Evolutionary conservation across 2,888 invertebrate genomes (phyloP), one percentile per base, ranked within the genome.

Genomic region (Drosophila recens): DNA sequence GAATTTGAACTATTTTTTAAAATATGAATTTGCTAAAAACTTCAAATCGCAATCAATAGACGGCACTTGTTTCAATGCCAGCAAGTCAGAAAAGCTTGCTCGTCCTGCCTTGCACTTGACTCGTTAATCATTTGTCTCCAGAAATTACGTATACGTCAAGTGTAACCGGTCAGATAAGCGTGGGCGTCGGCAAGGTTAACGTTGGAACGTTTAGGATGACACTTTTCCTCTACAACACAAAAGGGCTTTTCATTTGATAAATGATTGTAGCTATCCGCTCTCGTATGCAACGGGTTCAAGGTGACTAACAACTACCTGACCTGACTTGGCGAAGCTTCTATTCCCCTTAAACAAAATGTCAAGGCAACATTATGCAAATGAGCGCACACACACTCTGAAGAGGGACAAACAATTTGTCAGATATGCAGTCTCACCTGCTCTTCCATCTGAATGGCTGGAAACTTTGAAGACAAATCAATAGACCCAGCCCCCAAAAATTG

Each of bases 61-160:
- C 4, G 3, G 8, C 11, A 8, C 34, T 36, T 43, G 4, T 54
- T 62, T 54, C 38, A 57, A 57, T 67, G 67, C 43, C 57, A 51
- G 30, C 11, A 36, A 61, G 63, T 42, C 45, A 27, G n/a, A 15
- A 27, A 36, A 53, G 11, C 17, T 8, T 11, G 17, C 46, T 52
- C 34, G 40, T 51, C 23, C 46, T 42, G 48, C 30, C 48, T 49
- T 68, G 63, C 64, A 61, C 72, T 67, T 27, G 64, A 67, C 75
- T 87, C 85, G 85, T 85, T 85, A 79, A 85, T 85, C 85, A 85
- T 85, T 61, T 72, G 84, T 52, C 61, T 40, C 61, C 52, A 53
- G 73, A 87, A 84, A 87, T 83, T 80, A 78, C 89, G 80, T 89
- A 80, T 84, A 87, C 83, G 84, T 89, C 84, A 89, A 75, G 87